Percentiles rank a stretch among this genome's conserved stretches.
Conservation (phyloP, 2,888 invertebrate species). For the Melanchra persicariae region DNA sequence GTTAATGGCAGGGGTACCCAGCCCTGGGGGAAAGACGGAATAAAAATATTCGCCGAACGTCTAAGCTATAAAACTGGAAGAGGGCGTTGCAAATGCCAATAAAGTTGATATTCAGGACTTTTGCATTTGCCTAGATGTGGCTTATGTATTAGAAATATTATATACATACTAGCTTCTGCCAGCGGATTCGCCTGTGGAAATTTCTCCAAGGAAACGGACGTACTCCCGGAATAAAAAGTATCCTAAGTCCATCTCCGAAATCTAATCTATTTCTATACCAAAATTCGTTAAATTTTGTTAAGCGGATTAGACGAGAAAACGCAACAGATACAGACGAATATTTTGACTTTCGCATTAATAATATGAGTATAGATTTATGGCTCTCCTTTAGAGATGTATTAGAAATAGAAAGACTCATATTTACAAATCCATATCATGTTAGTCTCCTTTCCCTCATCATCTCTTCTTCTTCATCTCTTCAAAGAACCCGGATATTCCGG, state of each 20-base stretch:
- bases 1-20: constrained; percentile 28
- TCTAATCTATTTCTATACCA: too few relatives aligned
- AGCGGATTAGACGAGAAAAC: too few relatives aligned
- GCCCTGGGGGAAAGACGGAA: constrained; percentile 31
- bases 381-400: too few relatives aligned
- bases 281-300: too few relatives aligned
- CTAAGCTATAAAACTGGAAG: constrained; percentile 56
- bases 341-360: too few relatives aligned
- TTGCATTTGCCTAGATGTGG: constrained; percentile 25
- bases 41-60: constrained; percentile 52
- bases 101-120: constrained; percentile 48
- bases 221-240: not conserved
- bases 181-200: not conserved
- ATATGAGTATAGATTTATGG: not conserved
- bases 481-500: not conserved
- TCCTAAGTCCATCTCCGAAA: too few relatives aligned
- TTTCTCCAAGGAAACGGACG: too few relatives aligned
- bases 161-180: not conserved
- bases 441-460: not conserved
- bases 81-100: constrained; percentile 42
- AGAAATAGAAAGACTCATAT: too few relatives aligned
- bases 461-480: not conserved
- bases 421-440: not conserved
- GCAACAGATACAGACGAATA: too few relatives aligned
- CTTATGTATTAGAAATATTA: constrained; percentile 6